These are phyloP conservation scores for Pygoscelis adeliae DNA, from an alignment of 2,113 vertebrate genomes.

Conservation along the genomic window DNA sequence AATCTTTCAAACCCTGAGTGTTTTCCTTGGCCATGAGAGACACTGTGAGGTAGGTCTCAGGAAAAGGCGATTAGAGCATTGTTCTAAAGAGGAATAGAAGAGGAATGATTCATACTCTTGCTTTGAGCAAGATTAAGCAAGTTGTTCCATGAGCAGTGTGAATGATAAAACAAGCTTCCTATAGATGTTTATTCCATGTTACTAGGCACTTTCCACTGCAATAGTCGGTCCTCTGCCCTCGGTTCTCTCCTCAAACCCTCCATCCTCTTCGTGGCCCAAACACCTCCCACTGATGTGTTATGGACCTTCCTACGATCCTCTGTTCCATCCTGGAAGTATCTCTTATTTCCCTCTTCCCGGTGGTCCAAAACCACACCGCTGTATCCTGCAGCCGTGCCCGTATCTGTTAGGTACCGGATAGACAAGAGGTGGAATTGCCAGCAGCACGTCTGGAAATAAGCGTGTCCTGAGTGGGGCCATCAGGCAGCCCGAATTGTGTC, in stretches of 20 bases:
- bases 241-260: background rate
- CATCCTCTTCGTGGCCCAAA: background rate
- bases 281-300: background rate
- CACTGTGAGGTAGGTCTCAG: background rate
- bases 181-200: background rate
- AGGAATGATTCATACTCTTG: background rate
- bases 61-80: background rate
- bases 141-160: background rate
- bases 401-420: background rate
- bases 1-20: background rate
- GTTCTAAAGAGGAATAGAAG: background rate
- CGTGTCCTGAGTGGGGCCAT: background rate
- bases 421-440: background rate
- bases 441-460: background rate
- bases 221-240: background rate
- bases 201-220: background rate
- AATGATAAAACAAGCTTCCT: background rate
- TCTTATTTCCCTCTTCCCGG: background rate
- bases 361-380: background rate
- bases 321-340: background rate
- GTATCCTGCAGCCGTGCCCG: fast-evolving
- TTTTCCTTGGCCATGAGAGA: background rate
- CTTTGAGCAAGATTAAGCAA: background rate
- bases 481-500: background rate
- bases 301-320: fast-evolving